Percentiles rank a stretch among this genome's conserved stretches.
phyloP scores from a whole-genome alignment of 2,113 vertebrate species.

The Pandion haliaetus region DNA sequence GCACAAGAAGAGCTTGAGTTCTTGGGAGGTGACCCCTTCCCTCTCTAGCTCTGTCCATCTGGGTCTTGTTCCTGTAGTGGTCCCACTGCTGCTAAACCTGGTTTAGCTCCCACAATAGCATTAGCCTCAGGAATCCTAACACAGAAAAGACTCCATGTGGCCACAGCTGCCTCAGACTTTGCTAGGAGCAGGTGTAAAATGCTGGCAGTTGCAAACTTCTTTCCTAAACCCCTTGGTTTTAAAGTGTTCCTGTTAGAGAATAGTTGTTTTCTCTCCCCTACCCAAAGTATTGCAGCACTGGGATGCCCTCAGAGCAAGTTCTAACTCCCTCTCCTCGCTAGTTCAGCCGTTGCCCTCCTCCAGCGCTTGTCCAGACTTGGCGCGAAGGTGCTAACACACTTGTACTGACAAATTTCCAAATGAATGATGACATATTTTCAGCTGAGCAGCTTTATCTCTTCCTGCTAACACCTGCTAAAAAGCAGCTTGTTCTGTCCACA shows the following conservation, averaged over 20 bases:
- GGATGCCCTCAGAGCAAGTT: background rate
- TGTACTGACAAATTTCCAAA: conserved; percentile 51
- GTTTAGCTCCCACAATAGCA: background rate
- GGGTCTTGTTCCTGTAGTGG: background rate
- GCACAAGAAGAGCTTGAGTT: background rate
- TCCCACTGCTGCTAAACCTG: background rate
- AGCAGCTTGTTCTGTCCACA: conserved; percentile 31
- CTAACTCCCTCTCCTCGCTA: background rate
- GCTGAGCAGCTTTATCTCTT: conserved; percentile 31
- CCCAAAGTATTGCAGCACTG: background rate
- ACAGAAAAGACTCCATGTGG: background rate
- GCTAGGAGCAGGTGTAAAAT: background rate
- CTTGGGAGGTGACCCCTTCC: background rate
- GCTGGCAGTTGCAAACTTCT: background rate
- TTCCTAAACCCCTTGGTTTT: background rate
- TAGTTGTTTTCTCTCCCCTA: background rate
- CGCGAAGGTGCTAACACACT: background rate
- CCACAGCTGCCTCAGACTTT: background rate
- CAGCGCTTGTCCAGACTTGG: conserved; percentile 24
- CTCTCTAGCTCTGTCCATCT: background rate
- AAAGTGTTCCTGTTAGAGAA: background rate
- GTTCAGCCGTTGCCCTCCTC: background rate
- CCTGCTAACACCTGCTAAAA: conserved; percentile 50
- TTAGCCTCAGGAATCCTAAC: background rate
- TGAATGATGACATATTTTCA: conserved; percentile 52